phyloP scores from a whole-genome alignment of 2,113 vertebrate genomes.

The Pimephales promelas region DNA sequence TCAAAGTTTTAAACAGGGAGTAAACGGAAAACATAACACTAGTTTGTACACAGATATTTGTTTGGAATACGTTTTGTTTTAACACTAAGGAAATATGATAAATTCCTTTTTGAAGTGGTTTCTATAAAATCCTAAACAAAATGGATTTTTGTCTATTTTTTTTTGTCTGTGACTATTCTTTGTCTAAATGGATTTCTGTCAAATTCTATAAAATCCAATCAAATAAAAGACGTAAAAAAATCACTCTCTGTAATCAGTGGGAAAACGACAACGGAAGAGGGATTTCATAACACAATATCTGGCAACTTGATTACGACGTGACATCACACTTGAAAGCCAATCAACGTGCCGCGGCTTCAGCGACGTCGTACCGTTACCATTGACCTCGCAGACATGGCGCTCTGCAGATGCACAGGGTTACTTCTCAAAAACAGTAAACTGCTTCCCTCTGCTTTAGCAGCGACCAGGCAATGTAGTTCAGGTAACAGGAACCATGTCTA shows the following conservation, averaged over 20 bases:
- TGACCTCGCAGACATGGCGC: constrained; percentile 65
- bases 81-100: neutral
- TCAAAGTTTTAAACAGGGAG: neutral
- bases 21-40: neutral
- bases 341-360: neutral
- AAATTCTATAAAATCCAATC: no score
- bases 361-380: neutral
- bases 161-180: no score
- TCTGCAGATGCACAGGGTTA: constrained; percentile 66
- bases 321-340: neutral
- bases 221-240: neutral
- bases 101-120: neutral
- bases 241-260: neutral
- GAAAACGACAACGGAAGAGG: neutral
- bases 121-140: no score
- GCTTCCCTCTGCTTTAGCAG: constrained; percentile 51
- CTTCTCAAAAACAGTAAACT: constrained; percentile 62
- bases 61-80: neutral
- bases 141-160: no score
- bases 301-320: neutral
- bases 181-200: no score
- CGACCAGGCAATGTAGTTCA: constrained; percentile 70
- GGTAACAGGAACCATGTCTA: constrained; percentile 61
- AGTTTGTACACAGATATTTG: neutral
- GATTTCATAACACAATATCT: neutral